Conservation (phyloP, 2,888 invertebrate genomes). For the Tenthredo notha region DNA sequence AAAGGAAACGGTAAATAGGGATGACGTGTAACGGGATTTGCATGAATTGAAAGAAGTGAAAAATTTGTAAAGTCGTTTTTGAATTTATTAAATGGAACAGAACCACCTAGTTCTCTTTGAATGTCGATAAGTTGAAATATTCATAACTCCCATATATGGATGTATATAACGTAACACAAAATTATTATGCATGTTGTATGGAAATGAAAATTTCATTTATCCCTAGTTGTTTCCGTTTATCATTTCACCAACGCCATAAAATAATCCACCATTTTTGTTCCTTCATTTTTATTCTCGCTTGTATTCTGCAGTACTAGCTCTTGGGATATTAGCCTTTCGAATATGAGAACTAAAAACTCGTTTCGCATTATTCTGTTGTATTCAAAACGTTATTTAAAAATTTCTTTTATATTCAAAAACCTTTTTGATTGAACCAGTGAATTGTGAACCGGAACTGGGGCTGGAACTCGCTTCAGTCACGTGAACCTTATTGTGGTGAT, state of each 20-base stretch:
- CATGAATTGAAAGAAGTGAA: not conserved
- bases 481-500: conserved; percentile 1
- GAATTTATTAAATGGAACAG: not conserved
- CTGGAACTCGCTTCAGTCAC: not conserved
- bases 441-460: not conserved
- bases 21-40: not conserved
- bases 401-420: not conserved
- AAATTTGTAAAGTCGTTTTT: not conserved
- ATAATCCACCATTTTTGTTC: not conserved
- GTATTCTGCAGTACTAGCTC: not conserved
- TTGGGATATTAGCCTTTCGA: not conserved
- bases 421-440: not conserved
- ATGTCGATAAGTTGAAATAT: not conserved
- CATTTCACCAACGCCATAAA: conserved; percentile 14
- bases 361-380: not conserved
- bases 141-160: not conserved
- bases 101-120: not conserved
- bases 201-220: conserved; percentile 18
- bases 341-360: not conserved
- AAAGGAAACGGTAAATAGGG: not conserved
- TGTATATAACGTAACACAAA: not conserved
- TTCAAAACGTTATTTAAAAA: not conserved
- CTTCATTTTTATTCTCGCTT: not conserved
- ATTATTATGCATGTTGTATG: conserved; percentile 20
- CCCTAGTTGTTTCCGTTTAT: conserved; percentile 29